These are phyloP conservation scores for Goniozus legneri DNA, from an alignment of 1,140 invertebrate genomes.

Conservation along the genomic window DNA sequence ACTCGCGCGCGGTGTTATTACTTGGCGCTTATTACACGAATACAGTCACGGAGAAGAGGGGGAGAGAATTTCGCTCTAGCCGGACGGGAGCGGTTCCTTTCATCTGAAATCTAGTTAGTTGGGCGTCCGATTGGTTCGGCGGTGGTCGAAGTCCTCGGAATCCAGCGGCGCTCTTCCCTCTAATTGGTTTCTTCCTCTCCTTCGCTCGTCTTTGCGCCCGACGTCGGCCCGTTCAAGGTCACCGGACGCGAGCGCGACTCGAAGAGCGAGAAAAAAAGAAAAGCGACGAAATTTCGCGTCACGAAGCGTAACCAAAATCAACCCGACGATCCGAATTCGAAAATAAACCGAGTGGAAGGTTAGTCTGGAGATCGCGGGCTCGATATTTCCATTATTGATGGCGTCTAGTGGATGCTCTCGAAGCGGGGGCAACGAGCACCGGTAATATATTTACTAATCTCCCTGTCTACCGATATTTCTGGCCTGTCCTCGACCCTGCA, in stretches of 20 bases:
- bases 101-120: conserved; percentile 26
- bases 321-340: conserved; percentile 13
- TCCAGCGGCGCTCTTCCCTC: conserved; percentile 8
- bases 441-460: conserved; percentile 19
- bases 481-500: conserved; percentile 11
- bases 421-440: no score
- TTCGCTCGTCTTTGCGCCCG: neutral
- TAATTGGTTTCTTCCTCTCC: conserved; percentile 25
- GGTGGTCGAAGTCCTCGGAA: conserved; percentile 12
- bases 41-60: no score
- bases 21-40: no score
- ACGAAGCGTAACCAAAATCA: conserved; percentile 5
- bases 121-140: conserved; percentile 26
- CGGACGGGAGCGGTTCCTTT: conserved; percentile 11
- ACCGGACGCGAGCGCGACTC: no score
- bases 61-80: no score
- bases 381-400: conserved; percentile 15
- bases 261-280: no score
- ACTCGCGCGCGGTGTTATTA: no score
- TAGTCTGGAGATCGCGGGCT: conserved; percentile 18
- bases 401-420: no score
- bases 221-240: neutral
- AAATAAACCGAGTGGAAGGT: conserved; percentile 8
- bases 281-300: neutral
- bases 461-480: conserved; percentile 16